Base-by-base conservation (phyloP, 2,888 invertebrate genomes). In the Macrosoma leucophasiata region DNA sequence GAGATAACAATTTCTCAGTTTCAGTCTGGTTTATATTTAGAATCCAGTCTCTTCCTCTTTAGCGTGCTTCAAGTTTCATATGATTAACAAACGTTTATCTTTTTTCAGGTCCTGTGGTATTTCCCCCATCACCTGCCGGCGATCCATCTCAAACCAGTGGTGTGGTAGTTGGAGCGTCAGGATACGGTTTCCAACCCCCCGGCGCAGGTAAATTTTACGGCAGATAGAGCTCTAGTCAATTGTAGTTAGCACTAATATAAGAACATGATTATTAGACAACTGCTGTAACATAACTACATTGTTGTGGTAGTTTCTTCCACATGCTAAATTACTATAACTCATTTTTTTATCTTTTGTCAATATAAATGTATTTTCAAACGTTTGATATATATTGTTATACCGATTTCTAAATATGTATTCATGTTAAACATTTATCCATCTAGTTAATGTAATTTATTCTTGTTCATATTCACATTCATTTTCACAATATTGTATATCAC, bases 101-200 rank as follows among this genome's bases (percentile, higher is more conserved):
- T 13, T 19, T 78, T 77, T 15, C 86, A 90, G 94, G 94, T 54
- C 94, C 94, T 40, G 92, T 94, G 29, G 86, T 93, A 29, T 94
- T 94, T 82, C 92, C 92, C 19, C 88, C 88, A 37, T 86, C 89
- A 13, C 91, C 91, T 5, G 76, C 86, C 50, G 88, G 89, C 41
- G 90, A 90, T 50, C 87, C 90, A 23, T 84, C 88, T 43, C 90
- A 90, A 69, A 89, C 91, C 49, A 93, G 93, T 63, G 94, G 94
- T 10, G 94, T 94, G 19, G 85, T 93, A 35, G 90, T 91, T 15
- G 94, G 94, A 37, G 94, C 93, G 38, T 93, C 93, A 28, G 94
- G 94, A 48, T 94, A 88, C 66, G 94, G 94, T 50, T 94, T 94
- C 71, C 93, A 94, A 41, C 93, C 93, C 43, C 92, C 93, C 56